Base-by-base conservation (phyloP, 1,140 invertebrate genomes). In the Harlomillsia oculata region DNA sequence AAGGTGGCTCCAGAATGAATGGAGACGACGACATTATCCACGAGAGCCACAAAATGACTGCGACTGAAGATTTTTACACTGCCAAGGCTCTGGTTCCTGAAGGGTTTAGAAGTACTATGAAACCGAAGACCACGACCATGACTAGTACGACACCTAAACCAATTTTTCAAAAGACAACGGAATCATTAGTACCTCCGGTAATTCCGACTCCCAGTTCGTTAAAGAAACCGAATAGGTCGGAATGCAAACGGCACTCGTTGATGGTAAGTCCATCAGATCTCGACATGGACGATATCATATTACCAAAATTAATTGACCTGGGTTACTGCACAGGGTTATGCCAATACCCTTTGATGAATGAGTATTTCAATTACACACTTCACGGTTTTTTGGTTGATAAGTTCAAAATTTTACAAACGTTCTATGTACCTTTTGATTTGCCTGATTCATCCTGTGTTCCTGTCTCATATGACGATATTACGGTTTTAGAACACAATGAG, bases 271-370 rank as follows among this genome's bases (percentile, higher is more conserved):
- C 57, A 8, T 3, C 11, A 14, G 54, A 64, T 28, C 36, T 64
- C 14, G 36, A 30, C 4, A 53, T 51, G 53, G 2, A 37, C 2
- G 34, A 64, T 34, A 43, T 64, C 13, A 21, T 54, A 1, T 5
- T 20, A 11, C 62, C 62, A 1, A 14, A 40, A 14, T 16, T n/a
- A 9, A 8, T 64, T 9, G 62, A 64, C 30, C 37, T 64, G 25
- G 62, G 62, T 20, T 60, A 41, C 39, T 64, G 62, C 43, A 29
- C 26, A 32, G 62, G 62, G 26, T 3, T 23, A 5, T 64, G 62
- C 40, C 53, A 48, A 1, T 57, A 16, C 30, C 62, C 62, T 9
- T 44, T 64, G 3, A 14, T 30, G 13, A 53, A 51, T 18, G 57
- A 57, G 16, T 25, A 36, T 29, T 60, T 41, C 54, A 60, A 64